A percentile compares a stretch with the other conserved stretches of the same genome.
These are phyloP conservation scores for Polyommatus iphigenia DNA, from an alignment of 2,888 invertebrate genomes.

Conservation along the genomic window DNA sequence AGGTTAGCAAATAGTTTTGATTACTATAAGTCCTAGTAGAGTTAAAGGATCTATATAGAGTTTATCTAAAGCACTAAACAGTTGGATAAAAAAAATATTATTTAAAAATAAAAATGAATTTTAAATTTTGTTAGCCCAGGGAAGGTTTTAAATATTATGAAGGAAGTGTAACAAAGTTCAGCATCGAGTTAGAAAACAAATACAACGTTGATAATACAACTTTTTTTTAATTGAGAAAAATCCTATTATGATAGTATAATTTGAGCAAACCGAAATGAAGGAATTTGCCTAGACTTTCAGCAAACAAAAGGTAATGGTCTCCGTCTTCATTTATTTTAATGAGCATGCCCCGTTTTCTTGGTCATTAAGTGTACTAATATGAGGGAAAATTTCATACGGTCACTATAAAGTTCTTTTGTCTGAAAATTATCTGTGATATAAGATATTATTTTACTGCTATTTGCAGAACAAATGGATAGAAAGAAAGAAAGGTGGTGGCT, in stretches of 20 bases:
- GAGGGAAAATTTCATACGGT: constrained; percentile 6
- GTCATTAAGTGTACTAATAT: constrained; percentile 13
- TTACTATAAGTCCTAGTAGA: background rate
- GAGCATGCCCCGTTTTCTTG: constrained; percentile 11
- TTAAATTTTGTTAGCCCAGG: too few relatives aligned
- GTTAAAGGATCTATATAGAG: background rate
- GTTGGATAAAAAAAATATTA: too few relatives aligned
- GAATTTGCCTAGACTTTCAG: background rate
- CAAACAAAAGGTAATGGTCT: constrained; percentile 28
- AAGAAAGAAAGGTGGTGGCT: too few relatives aligned
- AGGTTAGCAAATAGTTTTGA: background rate
- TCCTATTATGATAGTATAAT: background rate
- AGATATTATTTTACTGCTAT: background rate
- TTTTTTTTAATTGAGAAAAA: constrained; percentile 24
- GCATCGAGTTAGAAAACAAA: too few relatives aligned
- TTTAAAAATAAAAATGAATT: too few relatives aligned
- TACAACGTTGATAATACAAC: background rate
- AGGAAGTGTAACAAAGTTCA: too few relatives aligned
- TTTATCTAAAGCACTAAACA: too few relatives aligned
- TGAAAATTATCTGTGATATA: background rate
- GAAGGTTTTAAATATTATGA: too few relatives aligned
- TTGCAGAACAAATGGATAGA: too few relatives aligned
- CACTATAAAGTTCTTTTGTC: background rate
- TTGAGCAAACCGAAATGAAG: constrained; percentile 7
- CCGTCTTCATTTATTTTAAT: constrained; percentile 30